Evolutionary conservation across 2,888 invertebrate species (phyloP), one percentile per base, ranked within the genome.

Genomic region (Panzeria rudis): DNA sequence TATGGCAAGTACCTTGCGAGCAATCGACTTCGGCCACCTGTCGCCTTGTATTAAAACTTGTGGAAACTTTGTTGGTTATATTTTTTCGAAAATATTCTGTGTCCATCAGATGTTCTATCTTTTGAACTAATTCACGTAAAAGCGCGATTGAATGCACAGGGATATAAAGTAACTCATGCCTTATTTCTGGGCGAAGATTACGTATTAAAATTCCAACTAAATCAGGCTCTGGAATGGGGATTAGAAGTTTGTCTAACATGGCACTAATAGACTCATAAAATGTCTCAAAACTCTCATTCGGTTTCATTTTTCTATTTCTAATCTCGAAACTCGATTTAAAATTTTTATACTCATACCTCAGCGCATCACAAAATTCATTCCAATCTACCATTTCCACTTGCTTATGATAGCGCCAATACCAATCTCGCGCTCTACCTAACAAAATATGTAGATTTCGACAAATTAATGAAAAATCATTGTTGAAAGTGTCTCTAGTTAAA

Each of bases 71-170:
- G 17, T 2, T 11, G 17, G 0, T 5, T 9, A 62, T 44, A 44
- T 44, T 62, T 44, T 44, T 62, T 13, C 62, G 62, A 62, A 20
- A 41, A 41, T 23, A 29, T 52, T 71, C n/a, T n/a, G n/a, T n/a
- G n/a, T n/a, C n/a, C n/a, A n/a, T n/a, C n/a, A n/a, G n/a, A n/a
- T n/a, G n/a, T 76, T 86, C 82, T 20, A 75, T 56, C 64, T 69
- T 71, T 1, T 69, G 54, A 17, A 78, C 66, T 0, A 78, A 35
- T 52, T 59, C 69, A 8, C 85, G 62, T n/a, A 86, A 35, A 41
- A 82, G 75, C 17, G 85, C 85, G 32, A 79, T 50, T 9, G 82
- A 82, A 35, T 77, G 66, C 8, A 83, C 66, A 17, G 69, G 64
- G 7, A 79, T 62, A 61, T 79, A 86, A 15, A 79, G 35, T n/a